Base-by-base conservation (phyloP, 2,113 vertebrate genomes). In the Tauraco erythrolophus region DNA sequence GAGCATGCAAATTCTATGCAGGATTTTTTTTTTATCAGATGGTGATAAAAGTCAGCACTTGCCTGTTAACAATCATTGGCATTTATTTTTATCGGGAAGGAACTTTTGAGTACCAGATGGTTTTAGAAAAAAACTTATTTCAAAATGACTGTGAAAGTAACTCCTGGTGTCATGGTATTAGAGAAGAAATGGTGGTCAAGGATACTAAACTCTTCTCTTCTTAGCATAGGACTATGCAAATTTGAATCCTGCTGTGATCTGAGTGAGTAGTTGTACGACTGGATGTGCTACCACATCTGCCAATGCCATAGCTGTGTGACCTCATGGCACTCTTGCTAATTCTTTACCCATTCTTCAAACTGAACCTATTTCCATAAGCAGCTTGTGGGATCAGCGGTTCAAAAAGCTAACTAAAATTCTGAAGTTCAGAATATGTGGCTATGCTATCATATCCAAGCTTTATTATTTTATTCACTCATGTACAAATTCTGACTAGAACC, bases 71-170 rank as follows among this genome's bases (percentile, higher is more conserved):
- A 86, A 30, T 43, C 33, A 45, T 8, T 82, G 21, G 3, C 8
- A 61, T 76, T 60, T 88, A 86, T 88, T 83, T 92, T 79, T 79
- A 45, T 50, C 24, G 18, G 35, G 91, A 91, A 76, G 54, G 33
- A 78, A 57, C 19, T 66, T 83, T 25, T 43, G 31, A 76, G 25
- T 30, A 56, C 14, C 31, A 74, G 33, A 58, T 58, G 77, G 74
- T 78, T 86, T 92, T 89, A 81, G 68, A 51, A 92, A 43, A 71
- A 54, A 51, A n/a, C 0, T 1, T 68, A 33, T 65, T 80, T 94
- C 45, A 57, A 77, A 91, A 69, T 24, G 57, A 15, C 30, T 53
- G 8, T 77, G 45, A 65, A 84, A 77, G 16, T 30, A 60, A 53
- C 7, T 65, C 58, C 16, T 74, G 35, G 6, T 72, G 68, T 41